Evolutionary conservation across 1,140 invertebrate species (phyloP).

Genomic region (Piezodorus guildinii): DNA sequence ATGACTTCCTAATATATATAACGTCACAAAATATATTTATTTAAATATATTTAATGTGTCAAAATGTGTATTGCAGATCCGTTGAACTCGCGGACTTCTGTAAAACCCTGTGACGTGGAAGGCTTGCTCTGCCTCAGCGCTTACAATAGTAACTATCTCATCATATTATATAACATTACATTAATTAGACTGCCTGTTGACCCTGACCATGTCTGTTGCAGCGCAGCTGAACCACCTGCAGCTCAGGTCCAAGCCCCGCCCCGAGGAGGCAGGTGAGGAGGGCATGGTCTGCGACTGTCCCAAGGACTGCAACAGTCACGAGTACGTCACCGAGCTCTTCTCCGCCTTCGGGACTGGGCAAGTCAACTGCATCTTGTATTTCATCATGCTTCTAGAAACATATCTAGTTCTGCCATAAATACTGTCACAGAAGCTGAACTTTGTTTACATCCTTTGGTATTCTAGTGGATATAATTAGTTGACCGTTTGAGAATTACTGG

Average conservation of each 20-base stretch:
- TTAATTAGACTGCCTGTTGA: background rate
- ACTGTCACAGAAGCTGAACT: too few relatives aligned
- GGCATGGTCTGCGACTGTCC: conserved; percentile 29
- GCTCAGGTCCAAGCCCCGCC: too few relatives aligned
- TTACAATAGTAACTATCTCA: conserved; percentile 27
- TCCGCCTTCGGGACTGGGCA: background rate
- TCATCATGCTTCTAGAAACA: too few relatives aligned
- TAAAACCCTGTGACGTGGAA: conserved; percentile 22
- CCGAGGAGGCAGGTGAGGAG: conserved; percentile 6
- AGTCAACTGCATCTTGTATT: too few relatives aligned
- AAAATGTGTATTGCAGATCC: background rate
- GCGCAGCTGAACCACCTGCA: background rate
- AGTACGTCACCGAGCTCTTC: conserved; percentile 26
- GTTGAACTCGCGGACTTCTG: background rate
- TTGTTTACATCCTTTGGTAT: too few relatives aligned
- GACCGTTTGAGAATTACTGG: too few relatives aligned
- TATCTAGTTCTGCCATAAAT: too few relatives aligned
- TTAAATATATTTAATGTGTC: background rate
- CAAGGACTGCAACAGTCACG: conserved; percentile 28
- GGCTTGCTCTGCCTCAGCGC: conserved; percentile 28
- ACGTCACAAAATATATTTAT: background rate
- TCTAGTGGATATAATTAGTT: too few relatives aligned
- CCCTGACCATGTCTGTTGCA: too few relatives aligned
- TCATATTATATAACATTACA: background rate
- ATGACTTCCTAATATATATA: too few relatives aligned